phyloP scores from a whole-genome alignment of 2,797 vertebrate genomes.

The Diplodus puntazzo region DNA sequence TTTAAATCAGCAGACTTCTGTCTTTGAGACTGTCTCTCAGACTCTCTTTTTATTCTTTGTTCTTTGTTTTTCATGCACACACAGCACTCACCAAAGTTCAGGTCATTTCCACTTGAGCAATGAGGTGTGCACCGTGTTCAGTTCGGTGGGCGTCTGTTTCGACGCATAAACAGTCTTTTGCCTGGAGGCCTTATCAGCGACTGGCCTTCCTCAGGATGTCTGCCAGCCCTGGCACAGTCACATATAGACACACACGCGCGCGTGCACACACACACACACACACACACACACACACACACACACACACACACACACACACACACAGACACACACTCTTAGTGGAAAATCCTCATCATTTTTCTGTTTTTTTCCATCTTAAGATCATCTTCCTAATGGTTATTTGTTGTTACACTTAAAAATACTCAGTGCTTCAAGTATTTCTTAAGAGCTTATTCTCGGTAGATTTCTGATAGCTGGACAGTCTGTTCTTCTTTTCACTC shows the following conservation, averaged over 20 bases:
- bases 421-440: constrained; percentile 16
- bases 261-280: constrained; percentile 20
- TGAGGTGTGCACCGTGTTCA: constrained; percentile 62
- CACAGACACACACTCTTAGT: constrained; percentile 26
- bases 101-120: constrained; percentile 68
- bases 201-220: constrained; percentile 86
- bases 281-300: constrained; percentile 23
- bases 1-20: constrained; percentile 19
- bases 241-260: neutral
- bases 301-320: constrained; percentile 23
- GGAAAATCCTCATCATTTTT: constrained; percentile 57
- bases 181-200: constrained; percentile 81
- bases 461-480: neutral
- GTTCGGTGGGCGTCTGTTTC: constrained; percentile 69
- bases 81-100: constrained; percentile 38
- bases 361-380: constrained; percentile 34
- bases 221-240: constrained; percentile 50
- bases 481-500: constrained; percentile 1
- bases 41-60: neutral
- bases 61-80: neutral
- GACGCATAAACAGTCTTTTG: constrained; percentile 78
- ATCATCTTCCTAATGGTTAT: constrained; percentile 18
- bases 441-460: neutral
- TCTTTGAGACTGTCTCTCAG: neutral
- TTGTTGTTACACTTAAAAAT: constrained; percentile 20